Base-by-base conservation (phyloP, 2,113 vertebrate genomes). In the Mesoclemmys tuberculata region DNA sequence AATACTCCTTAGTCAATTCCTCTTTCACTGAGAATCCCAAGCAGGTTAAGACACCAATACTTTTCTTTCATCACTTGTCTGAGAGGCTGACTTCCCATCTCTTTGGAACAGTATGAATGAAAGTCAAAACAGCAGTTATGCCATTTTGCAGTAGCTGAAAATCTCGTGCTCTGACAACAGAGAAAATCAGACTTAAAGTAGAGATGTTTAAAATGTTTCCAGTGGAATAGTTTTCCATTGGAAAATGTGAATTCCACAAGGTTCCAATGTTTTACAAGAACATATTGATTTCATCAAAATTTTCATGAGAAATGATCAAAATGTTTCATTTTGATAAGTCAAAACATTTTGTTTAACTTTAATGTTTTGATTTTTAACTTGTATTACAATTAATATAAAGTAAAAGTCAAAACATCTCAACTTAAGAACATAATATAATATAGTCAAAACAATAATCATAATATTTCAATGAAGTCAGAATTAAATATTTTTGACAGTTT, bases 1-100 rank as follows among this genome's bases (percentile, higher is more conserved):
- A 56, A n/a, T 2, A 1, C 19, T 7, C 18, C 10, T 79, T 16
- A 84, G 55, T 81, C 38, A 46, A 49, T 48, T 29, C 0, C 2
- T 92, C 81, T 88, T 64, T 92, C 27, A 55, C 9, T 83, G 54
- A 11, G 14, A 44, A 3, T 27, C 38, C 81, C 85, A 90, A 38
- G 11, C 48, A 21, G 52, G 18, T 8, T 24, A 82, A 38, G 41
- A 5, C 26, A 56, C 35, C 31, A 4, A 2, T 21, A n/a, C 64
- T 68, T 82, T 31, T 8, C 24, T 26, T 49, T 84, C n/a, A 55
- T 9, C 16, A 21, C 14, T 8, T 5, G 38, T 87, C 77, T 58
- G 35, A 21, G 35, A 68, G 18, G 64, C 1, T 56, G 3, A 10
- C 89, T 89, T 87, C 2, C 29, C 64, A 21, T n/a, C 8, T 68